Evolutionary conservation across 2,113 vertebrate species (phyloP), one percentile per base, ranked within the genome.

Genomic region (Phyllopteryx taeniolatus): DNA sequence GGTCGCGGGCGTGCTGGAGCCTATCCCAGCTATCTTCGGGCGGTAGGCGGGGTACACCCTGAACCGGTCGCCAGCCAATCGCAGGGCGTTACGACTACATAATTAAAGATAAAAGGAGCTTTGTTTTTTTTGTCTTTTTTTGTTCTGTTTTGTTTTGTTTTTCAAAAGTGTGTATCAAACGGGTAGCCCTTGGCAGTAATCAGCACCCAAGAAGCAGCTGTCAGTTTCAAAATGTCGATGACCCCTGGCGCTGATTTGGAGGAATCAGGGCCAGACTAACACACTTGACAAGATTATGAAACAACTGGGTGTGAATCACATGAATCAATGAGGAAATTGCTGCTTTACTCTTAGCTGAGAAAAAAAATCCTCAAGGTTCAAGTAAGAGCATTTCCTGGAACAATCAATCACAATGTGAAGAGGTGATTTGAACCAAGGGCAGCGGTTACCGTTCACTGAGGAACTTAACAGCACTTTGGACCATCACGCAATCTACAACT

Each of bases 291-390:
- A n/a, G 49, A 70, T 82, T 79, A 67, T 74, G 59, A 79, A 84
- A 86, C 78, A 71, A 75, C 60, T 84, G 76, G 66, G 73, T 67
- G 33, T 66, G 46, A 47, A 73, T 84, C 80, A 87, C 71, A 77
- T 75, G 70, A 79, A 76, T 82, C 79, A 69, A 79, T 79, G 68
- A 73, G 75, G 79, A 82, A 85, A 82, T 72, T 77, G 73, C 72
- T 77, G 75, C 77, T 78, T 79, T 70, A 35, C 15, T 80, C 70
- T 60, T 19, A 53, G 44, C 71, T 63, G 54, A 8, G 15, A 72
- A 64, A 20, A 74, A 78, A 83, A 64, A 70, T 65, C 15, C 54
- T 71, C 78, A 79, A 68, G 67, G 81, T 88, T 80, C 71, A 85
- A 78, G 71, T 49, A 31, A 72, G 64, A 81, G 54, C 15, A 62